A percentile compares a stretch with the other conserved stretches of the same genome.
phyloP scores from a whole-genome alignment of 2,797 vertebrate genomes.

The Tachyglossus aculeatus region DNA sequence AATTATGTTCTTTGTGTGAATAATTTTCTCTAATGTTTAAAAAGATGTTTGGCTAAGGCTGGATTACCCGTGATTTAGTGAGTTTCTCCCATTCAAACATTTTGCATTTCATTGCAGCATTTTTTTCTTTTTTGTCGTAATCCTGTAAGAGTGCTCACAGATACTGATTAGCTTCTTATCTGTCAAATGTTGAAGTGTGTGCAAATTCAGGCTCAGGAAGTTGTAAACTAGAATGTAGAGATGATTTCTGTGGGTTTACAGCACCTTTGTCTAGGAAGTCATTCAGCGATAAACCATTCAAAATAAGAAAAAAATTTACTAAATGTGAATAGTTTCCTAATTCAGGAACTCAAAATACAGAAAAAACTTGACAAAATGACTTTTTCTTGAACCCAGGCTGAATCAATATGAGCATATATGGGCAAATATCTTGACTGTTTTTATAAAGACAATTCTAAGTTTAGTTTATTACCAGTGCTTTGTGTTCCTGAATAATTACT shows the following conservation, averaged over 20 bases:
- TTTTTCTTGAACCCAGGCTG: neutral
- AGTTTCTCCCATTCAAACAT: slow-evolving; percentile 7
- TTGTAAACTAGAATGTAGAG: neutral
- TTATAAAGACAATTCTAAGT: neutral
- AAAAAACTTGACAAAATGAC: slow-evolving; percentile 9
- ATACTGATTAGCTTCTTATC: neutral
- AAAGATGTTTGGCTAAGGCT: neutral
- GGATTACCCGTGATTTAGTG: neutral
- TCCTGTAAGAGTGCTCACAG: neutral
- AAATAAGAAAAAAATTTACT: too few species aligned
- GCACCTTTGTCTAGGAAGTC: neutral
- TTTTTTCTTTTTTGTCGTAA: slow-evolving; percentile 19
- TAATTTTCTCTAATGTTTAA: neutral
- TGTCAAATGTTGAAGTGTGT: neutral
- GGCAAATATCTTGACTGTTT: neutral
- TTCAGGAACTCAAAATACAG: slow-evolving; percentile 12
- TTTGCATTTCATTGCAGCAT: slow-evolving; percentile 20
- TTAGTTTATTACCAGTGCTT: neutral
- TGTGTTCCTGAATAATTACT: neutral
- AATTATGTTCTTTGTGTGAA: neutral
- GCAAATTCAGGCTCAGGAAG: neutral
- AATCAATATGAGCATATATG: slow-evolving; percentile 16
- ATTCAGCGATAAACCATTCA: too few species aligned
- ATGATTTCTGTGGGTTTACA: neutral
- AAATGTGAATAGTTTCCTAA: neutral